Conservation (phyloP, 1,140 invertebrate genomes). For the Mizuhopecten yessoensis region DNA sequence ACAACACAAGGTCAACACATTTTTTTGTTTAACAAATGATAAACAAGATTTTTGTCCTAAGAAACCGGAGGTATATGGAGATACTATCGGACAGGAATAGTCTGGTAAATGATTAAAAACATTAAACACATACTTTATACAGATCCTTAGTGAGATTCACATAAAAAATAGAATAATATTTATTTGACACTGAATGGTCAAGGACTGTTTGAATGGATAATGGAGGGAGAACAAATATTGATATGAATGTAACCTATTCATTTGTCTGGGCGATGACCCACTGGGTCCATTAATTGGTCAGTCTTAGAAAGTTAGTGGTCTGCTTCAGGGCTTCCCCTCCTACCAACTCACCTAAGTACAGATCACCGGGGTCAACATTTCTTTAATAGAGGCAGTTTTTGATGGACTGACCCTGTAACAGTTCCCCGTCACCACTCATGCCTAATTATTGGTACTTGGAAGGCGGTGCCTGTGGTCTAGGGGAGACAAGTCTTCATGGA, state of each 20-base stretch:
- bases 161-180: not conserved
- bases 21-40: not conserved
- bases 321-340: not conserved
- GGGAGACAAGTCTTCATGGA: not conserved
- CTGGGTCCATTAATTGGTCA: conserved; percentile 37
- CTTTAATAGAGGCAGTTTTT: not conserved
- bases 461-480: not conserved
- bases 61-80: not conserved
- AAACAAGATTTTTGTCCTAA: not conserved
- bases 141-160: not conserved
- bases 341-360: not conserved
- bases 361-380: not conserved
- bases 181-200: not conserved
- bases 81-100: not conserved
- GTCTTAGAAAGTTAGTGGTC: not conserved
- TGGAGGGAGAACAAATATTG: not conserved
- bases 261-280: not conserved
- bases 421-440: too few relatives aligned
- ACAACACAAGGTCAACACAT: not conserved
- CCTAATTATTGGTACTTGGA: not conserved
- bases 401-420: too few relatives aligned
- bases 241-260: conserved; percentile 21
- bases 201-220: not conserved
- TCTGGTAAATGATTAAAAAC: conserved; percentile 15
- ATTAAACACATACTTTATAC: not conserved